Evolutionary conservation across 2,113 vertebrate species (phyloP).

Genomic region (Panthera uncia): DNA sequence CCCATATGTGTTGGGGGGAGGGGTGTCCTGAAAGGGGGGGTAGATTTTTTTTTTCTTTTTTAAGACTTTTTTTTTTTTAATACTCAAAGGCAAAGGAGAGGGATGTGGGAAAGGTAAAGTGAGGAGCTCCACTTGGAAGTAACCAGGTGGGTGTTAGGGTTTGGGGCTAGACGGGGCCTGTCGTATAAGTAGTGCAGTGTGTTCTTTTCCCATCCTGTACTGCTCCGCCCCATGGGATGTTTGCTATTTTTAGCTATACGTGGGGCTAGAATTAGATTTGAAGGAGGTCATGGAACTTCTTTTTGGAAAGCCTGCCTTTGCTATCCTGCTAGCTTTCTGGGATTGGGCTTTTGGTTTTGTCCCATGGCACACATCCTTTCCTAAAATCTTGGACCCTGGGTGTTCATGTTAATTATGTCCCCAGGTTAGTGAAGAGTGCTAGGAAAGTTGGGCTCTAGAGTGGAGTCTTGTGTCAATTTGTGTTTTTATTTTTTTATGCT

Average conservation of each 20-base stretch:
- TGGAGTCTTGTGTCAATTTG: not conserved
- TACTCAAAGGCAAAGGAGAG: not conserved
- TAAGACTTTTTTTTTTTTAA: slow-evolving; percentile 33
- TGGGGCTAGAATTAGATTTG: not conserved
- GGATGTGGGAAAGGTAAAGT: slow-evolving; percentile 32
- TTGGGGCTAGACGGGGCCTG: not conserved
- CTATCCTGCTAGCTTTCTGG: not conserved
- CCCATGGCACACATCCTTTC: not conserved
- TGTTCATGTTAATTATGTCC: not conserved
- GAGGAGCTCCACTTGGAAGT: not conserved
- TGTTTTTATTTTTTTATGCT: not conserved
- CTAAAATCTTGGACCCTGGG: not conserved
- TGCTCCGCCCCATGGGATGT: not conserved
- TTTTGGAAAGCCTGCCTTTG: not conserved
- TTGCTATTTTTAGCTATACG: not conserved
- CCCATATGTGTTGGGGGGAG: slow-evolving; percentile 64
- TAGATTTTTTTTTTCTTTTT: slow-evolving; percentile 53
- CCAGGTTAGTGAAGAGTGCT: not conserved
- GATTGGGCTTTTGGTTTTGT: not conserved
- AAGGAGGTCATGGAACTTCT: slow-evolving; percentile 2
- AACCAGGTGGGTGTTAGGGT: not conserved
- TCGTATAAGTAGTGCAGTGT: slow-evolving; percentile 23
- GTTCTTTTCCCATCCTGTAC: not conserved
- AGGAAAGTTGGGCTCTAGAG: not conserved
- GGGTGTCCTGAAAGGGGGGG: slow-evolving; percentile 66